Conservation (phyloP, 64 coral and sea anemone species). For the Dendronephthya gigantea region DNA sequence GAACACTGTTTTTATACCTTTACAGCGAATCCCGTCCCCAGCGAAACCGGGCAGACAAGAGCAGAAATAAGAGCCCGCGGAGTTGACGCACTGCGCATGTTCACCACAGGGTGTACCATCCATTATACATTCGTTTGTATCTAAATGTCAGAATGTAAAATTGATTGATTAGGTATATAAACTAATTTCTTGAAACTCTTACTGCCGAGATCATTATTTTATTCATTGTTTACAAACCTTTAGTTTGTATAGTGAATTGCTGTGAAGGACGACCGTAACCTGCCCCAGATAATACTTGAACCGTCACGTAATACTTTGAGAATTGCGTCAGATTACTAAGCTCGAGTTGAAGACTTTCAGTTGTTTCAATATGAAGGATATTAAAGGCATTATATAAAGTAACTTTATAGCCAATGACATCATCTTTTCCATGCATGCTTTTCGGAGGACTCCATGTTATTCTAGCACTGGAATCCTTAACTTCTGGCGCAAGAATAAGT, state of each 20-base stretch:
- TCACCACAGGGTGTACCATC: not conserved
- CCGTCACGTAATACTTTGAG: not conserved
- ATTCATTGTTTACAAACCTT: not conserved
- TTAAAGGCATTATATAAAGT: not conserved
- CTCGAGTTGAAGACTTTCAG: not conserved
- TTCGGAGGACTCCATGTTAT: not conserved
- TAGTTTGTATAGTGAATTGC: not conserved
- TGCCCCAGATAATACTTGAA: not conserved
- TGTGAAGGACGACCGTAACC: not conserved
- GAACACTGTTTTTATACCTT: constrained; percentile 6
- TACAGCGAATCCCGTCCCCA: constrained; percentile 29
- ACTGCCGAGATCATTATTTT: not conserved
- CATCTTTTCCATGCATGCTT: not conserved
- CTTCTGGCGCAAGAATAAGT: not conserved
- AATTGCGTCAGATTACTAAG: not conserved
- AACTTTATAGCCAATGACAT: not conserved
- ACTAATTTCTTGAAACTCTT: no score
- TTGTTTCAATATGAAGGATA: not conserved
- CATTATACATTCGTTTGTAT: constrained; percentile 23
- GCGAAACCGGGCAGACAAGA: constrained; percentile 24
- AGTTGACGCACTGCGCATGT: constrained; percentile 24
- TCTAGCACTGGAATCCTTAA: not conserved
- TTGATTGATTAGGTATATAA: not conserved
- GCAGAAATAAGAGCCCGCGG: constrained; percentile 31
- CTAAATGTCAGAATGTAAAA: constrained; percentile 9